Conservation (phyloP, 2,797 vertebrate genomes). For the Sylvia borin region DNA sequence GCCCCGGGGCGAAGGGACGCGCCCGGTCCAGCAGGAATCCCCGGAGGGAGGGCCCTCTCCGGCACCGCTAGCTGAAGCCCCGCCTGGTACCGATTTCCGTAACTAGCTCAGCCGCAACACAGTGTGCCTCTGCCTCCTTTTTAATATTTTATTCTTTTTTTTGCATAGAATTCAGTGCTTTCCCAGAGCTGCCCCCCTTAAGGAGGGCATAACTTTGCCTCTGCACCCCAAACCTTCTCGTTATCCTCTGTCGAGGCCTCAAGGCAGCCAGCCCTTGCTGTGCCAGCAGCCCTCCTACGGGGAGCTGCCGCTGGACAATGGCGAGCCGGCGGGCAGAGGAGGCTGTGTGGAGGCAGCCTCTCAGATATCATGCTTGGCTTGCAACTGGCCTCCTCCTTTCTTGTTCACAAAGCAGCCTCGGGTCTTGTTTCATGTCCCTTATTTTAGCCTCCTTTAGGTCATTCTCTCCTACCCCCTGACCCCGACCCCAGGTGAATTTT, state of each 20-base stretch:
- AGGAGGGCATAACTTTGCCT: not conserved
- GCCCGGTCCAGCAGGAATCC: not conserved
- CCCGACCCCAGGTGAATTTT: no score
- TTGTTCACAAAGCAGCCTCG: not conserved
- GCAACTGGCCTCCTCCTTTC: not conserved
- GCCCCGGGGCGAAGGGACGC: not conserved
- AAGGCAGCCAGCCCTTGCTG: not conserved
- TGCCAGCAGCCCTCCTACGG: not conserved
- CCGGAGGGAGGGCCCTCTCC: no score
- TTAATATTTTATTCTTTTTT: not conserved
- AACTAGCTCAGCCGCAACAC: not conserved
- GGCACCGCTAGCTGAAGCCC: not conserved
- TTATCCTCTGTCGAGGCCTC: not conserved
- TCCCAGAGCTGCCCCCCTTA: no score
- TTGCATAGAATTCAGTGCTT: not conserved
- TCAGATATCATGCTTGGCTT: rapidly evolving
- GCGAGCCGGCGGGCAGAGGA: not conserved
- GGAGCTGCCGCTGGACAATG: not conserved
- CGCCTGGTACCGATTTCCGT: not conserved
- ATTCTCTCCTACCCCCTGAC: not conserved
- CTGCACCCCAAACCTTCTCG: not conserved
- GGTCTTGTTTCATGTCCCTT: not conserved
- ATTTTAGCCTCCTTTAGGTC: not conserved
- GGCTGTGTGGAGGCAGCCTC: not conserved
- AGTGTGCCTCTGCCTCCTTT: not conserved